Conservation (phyloP, 1,140 invertebrate genomes). For the Orius laevigatus region DNA sequence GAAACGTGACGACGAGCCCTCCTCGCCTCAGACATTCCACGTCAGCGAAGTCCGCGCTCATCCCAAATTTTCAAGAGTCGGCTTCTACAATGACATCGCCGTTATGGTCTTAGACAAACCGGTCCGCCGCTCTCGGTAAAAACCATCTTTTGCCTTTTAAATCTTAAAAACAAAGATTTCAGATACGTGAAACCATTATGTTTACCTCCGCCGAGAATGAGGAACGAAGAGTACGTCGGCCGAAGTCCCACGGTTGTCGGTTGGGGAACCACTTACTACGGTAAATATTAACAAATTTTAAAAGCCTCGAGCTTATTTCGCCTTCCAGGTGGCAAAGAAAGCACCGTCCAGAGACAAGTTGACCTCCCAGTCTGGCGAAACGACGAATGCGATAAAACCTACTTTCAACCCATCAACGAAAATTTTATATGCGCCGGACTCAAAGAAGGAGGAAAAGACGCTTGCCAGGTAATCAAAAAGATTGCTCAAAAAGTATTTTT, state of each 20-base stretch:
- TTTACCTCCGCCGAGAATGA: conserved; percentile 44
- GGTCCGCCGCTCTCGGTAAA: conserved; percentile 47
- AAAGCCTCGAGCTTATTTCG: not conserved
- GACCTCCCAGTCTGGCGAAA: conserved; percentile 80
- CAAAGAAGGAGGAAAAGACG: conserved; percentile 76
- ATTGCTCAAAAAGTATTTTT: not conserved
- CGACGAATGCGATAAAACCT: conserved; percentile 74
- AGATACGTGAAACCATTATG: conserved; percentile 74
- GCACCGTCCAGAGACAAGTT: conserved; percentile 64
- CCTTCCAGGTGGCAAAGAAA: conserved; percentile 54
- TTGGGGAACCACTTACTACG: conserved; percentile 67
- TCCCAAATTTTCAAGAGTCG: conserved; percentile 61
- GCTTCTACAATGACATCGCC: conserved; percentile 86
- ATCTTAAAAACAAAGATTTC: not conserved
- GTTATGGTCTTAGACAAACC: conserved; percentile 55
- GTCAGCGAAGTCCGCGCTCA: conserved; percentile 64
- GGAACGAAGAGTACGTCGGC: conserved; percentile 45
- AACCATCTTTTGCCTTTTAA: too few relatives aligned
- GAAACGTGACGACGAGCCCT: conserved; percentile 61
- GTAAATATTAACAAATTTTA: too few relatives aligned
- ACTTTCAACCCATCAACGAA: conserved; percentile 80
- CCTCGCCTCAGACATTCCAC: conserved; percentile 53
- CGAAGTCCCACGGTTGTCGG: conserved; percentile 69
- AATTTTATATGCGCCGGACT: conserved; percentile 85
- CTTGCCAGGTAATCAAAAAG: conserved; percentile 53